phyloP scores from a whole-genome alignment of 2,113 vertebrate species.

The Cisticola juncidis region DNA sequence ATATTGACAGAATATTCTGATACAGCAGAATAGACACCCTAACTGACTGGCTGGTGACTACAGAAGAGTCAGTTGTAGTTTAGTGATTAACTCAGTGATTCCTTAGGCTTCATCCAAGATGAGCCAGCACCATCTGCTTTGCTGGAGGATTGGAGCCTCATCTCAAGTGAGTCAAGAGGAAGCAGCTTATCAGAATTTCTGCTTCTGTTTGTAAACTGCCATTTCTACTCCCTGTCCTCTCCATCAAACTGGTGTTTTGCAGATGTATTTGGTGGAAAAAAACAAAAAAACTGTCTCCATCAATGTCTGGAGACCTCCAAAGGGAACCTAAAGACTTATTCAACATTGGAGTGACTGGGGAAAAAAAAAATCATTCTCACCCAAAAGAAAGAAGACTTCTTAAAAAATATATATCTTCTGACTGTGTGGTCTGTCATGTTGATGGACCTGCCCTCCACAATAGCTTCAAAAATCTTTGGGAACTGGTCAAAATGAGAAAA shows the following conservation, averaged over 20 bases:
- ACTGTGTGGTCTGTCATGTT: fast-evolving
- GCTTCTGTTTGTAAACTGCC: background rate
- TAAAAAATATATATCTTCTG: background rate
- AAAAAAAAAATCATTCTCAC: background rate
- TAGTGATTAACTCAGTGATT: background rate
- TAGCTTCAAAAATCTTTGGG: background rate
- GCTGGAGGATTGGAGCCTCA: background rate
- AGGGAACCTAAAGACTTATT: background rate
- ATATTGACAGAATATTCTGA: background rate
- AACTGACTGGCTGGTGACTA: background rate
- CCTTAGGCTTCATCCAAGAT: background rate
- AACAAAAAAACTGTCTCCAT: background rate
- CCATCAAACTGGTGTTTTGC: background rate
- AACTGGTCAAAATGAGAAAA: background rate
- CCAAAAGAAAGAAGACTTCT: background rate
- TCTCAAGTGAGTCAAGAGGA: background rate
- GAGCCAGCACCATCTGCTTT: background rate
- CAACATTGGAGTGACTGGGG: background rate
- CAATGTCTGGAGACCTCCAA: background rate
- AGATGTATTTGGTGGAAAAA: background rate
- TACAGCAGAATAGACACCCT: background rate
- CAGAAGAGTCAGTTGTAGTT: background rate
- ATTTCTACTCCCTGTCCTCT: background rate
- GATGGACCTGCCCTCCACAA: background rate
- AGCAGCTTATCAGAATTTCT: background rate